phyloP scores from a whole-genome alignment of 2,888 invertebrate genomes.

The Euclidia mi region DNA sequence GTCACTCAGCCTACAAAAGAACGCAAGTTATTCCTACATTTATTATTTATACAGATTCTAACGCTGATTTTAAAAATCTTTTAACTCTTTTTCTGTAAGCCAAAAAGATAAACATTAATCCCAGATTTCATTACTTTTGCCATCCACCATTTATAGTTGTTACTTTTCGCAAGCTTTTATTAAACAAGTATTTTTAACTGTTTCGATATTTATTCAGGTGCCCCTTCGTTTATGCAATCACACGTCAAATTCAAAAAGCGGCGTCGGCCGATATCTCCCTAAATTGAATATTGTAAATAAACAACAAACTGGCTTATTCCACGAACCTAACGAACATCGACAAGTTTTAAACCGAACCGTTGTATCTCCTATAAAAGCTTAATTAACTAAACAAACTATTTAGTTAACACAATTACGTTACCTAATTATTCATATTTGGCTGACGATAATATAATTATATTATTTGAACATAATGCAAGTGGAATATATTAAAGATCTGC shows the following conservation, averaged over 20 bases:
- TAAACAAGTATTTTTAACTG: background rate
- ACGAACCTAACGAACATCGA: too few species aligned
- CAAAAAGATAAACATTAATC: background rate
- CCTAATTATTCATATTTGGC: too few species aligned
- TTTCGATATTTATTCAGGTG: background rate
- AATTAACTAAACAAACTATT: too few species aligned
- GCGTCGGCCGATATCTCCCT: background rate
- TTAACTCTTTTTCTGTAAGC: slow-evolving; percentile 4
- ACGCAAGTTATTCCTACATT: slow-evolving; percentile 22
- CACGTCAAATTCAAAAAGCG: background rate
- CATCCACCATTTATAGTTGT: too few species aligned
- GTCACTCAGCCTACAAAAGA: slow-evolving; percentile 22
- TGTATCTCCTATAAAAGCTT: too few species aligned
- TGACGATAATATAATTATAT: too few species aligned
- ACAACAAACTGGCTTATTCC: too few species aligned
- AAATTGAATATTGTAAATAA: background rate
- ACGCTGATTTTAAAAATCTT: background rate
- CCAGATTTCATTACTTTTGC: slow-evolving; percentile 1
- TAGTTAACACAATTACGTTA: too few species aligned
- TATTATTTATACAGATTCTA: slow-evolving; percentile 13
- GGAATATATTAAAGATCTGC: too few species aligned
- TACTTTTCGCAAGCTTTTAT: too few species aligned
- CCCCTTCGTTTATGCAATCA: background rate
- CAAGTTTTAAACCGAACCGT: too few species aligned
- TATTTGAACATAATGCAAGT: too few species aligned